phyloP scores from a whole-genome alignment of 2,797 vertebrate genomes.

The Hippoglossus hippoglossus region DNA sequence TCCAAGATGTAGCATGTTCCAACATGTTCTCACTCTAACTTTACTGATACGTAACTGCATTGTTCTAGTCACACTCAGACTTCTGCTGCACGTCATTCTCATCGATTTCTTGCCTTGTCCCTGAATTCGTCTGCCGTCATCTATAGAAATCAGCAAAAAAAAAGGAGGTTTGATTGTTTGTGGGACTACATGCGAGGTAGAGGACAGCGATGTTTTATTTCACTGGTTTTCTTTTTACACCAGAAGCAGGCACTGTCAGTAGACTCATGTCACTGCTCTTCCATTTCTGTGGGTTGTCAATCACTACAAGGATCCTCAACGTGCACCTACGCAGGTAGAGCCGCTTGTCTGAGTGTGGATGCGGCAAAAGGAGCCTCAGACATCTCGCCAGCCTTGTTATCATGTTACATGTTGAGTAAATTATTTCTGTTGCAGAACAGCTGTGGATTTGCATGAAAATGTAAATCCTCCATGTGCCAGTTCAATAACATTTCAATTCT shows the following conservation, averaged over 20 bases:
- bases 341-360: constrained; percentile 31
- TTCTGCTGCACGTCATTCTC: not conserved
- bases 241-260: constrained; percentile 16
- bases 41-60: not conserved
- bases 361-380: constrained; percentile 53
- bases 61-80: constrained; percentile 2
- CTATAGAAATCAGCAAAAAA: no score
- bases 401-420: constrained; percentile 68
- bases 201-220: not conserved
- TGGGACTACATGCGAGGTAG: not conserved
- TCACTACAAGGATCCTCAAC: constrained; percentile 42
- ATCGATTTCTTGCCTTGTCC: not conserved
- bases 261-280: constrained; percentile 6
- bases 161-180: not conserved
- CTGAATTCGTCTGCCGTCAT: no score
- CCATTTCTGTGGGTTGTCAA: constrained; percentile 45
- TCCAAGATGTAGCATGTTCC: no score
- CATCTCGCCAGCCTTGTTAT: constrained; percentile 67
- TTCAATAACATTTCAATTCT: constrained; percentile 66
- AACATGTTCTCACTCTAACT: not conserved
- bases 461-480: constrained; percentile 63
- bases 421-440: constrained; percentile 65
- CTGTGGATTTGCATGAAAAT: constrained; percentile 78
- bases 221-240: constrained; percentile 24
- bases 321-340: constrained; percentile 42